Base-by-base conservation (phyloP, 92 coral and sea anemone species). In the Bergia puertoricense region DNA sequence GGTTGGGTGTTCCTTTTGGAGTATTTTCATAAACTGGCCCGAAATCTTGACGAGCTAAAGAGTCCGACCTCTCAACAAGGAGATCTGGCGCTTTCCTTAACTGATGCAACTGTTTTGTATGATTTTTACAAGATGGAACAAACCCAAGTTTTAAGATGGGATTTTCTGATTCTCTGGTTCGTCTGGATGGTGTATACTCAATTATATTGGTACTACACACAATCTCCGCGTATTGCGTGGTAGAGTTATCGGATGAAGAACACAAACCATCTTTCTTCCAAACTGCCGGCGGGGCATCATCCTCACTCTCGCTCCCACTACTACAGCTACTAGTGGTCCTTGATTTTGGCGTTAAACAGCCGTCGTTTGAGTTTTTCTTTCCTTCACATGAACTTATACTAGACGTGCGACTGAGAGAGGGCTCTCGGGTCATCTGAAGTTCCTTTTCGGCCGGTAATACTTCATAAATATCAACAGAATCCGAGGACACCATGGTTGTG, bases 81-180 rank as follows among this genome's bases (percentile, higher is more conserved):
- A 86, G 90, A 67, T 93, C 91, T 72, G 94, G 94, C 62, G 91
- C 83, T 74, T 76, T 78, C 62, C 89, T 91, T 51, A 93, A 79
- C 62, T 93, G 90, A 9, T 90, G 93, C 44, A 91, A 48, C 18
- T 77, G 46, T 6, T 91, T 77, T 4, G 78, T 85, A 72, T 56
- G 88, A 62, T 77, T 80, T 43, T 82, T 89, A 39, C 83, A 42
- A 23, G 79, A 73, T 43, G 90, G 83, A 41, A 93, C 92, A 86
- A 95, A 95, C 68, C 91, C 98, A 71, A 95, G 93, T 81, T 97
- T 88, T 72, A 95, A 92, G 82, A 97, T 94, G 41, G 99, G 98
- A 68, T 97, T 97, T 80, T 93, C 93, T 43, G 99, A 97, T 77
- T 95, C 98, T 41, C 99, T 90, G 1, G 99, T 97, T 38, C 94